Evolutionary conservation across 2,113 vertebrate species (phyloP).

Genomic region (Halichoerus grypus): DNA sequence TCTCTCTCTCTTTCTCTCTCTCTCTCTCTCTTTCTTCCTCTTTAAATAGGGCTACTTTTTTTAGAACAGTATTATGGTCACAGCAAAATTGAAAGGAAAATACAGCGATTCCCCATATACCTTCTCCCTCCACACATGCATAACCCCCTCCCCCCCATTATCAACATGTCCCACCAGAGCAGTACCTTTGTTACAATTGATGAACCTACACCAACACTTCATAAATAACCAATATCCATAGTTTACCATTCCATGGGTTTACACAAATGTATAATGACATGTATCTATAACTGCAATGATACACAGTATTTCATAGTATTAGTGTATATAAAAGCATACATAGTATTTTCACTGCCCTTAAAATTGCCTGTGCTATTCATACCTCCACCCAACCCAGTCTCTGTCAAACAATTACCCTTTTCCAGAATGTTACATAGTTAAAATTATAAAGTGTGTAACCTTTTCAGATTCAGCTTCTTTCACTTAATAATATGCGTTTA

Average conservation of each 20-base stretch:
- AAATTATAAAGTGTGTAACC: neutral
- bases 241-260: neutral
- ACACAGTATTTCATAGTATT: neutral
- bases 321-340: neutral
- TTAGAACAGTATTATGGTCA: no score
- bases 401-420: neutral
- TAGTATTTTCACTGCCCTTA: neutral
- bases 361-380: neutral
- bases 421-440: neutral
- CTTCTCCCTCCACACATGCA: neutral
- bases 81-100: neutral
- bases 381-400: neutral
- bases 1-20: no score
- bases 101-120: neutral
- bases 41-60: neutral
- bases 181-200: neutral
- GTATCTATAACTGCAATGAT: neutral
- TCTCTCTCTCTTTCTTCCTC: neutral
- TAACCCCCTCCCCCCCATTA: fast-evolving
- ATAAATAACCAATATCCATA: neutral
- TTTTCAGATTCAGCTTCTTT: neutral
- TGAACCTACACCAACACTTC: neutral
- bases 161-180: neutral
- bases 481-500: neutral
- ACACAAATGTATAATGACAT: neutral